phyloP scores from a whole-genome alignment of 2,113 vertebrate genomes.

The Salvelinus alpinus region DNA sequence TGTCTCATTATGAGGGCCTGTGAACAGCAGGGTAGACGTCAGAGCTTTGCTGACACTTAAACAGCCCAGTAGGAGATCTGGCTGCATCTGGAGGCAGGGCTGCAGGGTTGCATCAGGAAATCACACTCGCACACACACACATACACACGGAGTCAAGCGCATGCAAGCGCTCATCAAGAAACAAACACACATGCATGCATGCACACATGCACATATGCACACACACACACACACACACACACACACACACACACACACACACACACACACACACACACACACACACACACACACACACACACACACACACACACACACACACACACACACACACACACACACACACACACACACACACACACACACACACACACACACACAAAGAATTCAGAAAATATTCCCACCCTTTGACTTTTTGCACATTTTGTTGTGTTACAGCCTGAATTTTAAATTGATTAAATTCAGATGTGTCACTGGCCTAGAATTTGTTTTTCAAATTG shows the following conservation, averaged over 20 bases:
- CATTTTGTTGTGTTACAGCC: no score
- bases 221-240: no score
- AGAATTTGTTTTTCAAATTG: no score
- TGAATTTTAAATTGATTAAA: no score
- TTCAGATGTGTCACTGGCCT: no score
- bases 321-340: not conserved
- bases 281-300: no score
- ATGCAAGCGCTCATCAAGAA: not conserved
- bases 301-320: no score
- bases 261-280: not conserved
- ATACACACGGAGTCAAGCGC: not conserved
- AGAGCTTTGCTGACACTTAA: slow-evolving; percentile 80
- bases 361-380: no score
- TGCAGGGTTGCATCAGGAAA: not conserved
- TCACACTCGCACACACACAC: not conserved
- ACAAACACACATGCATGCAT: not conserved
- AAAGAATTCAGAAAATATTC: no score
- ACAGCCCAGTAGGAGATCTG: slow-evolving; percentile 78
- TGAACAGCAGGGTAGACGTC: slow-evolving; percentile 66
- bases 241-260: no score
- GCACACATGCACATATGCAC: not conserved
- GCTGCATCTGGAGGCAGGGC: slow-evolving; percentile 82
- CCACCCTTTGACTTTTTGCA: no score
- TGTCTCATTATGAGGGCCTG: slow-evolving; percentile 84
- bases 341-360: no score